A percentile compares a stretch with the other conserved stretches of the same genome.
phyloP scores from a whole-genome alignment of 1,140 invertebrate species.

The Cephus cinctus region DNA sequence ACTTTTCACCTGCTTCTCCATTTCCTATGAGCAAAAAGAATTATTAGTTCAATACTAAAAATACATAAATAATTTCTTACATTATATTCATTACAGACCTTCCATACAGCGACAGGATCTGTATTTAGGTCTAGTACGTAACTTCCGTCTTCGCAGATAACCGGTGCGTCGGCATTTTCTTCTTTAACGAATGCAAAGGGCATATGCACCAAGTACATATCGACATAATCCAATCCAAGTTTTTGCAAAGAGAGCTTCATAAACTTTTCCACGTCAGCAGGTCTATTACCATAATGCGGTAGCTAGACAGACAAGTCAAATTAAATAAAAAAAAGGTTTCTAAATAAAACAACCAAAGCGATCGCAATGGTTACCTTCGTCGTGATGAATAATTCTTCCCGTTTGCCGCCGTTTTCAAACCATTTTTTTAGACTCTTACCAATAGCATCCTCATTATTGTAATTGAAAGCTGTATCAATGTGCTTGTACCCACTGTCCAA shows the following conservation, averaged over 20 bases:
- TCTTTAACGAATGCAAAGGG: conserved; percentile 68
- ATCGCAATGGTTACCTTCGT: conserved; percentile 68
- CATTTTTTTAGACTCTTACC: conserved; percentile 74
- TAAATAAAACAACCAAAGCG: conserved; percentile 1
- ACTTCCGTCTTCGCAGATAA: conserved; percentile 59
- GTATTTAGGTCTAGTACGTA: conserved; percentile 67
- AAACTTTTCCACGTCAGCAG: conserved; percentile 70
- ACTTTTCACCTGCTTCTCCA: conserved; percentile 71
- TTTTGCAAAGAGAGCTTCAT: conserved; percentile 70
- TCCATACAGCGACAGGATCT: conserved; percentile 72
- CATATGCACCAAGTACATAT: conserved; percentile 82
- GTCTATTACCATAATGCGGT: conserved; percentile 64
- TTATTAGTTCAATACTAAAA: conserved; percentile 9
- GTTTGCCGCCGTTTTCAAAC: conserved; percentile 68
- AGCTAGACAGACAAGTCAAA: conserved; percentile 47
- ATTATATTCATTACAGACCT: conserved; percentile 55
- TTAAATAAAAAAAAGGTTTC: conserved; percentile 12
- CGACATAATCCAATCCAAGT: conserved; percentile 78
- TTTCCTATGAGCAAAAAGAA: conserved; percentile 57
- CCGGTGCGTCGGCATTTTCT: conserved; percentile 50
- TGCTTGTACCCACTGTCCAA: conserved; percentile 69
- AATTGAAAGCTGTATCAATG: conserved; percentile 80
- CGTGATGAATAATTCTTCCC: conserved; percentile 79
- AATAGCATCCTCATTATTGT: conserved; percentile 79
- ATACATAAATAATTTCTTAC: conserved; percentile 4